These are phyloP conservation scores for Sebastes nivosus DNA, from an alignment of 2,797 vertebrate genomes.

Conservation along the genomic window DNA sequence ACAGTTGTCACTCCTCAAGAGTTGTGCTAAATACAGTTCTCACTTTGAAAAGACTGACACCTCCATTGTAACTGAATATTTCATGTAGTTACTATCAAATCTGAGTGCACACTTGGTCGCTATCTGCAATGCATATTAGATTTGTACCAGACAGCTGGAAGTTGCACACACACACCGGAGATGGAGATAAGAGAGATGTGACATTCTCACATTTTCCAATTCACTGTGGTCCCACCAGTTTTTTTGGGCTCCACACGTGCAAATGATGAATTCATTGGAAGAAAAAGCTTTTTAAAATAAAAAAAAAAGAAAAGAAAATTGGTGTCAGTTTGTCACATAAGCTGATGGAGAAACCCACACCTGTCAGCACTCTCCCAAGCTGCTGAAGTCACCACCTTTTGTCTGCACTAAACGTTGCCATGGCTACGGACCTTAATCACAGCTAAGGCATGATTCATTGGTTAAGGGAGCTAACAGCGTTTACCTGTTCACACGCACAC, in stretches of 20 bases:
- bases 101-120: background rate
- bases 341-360: background rate
- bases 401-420: slow-evolving; percentile 27
- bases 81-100: background rate
- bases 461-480: slow-evolving; percentile 23
- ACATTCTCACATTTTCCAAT: background rate
- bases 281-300: background rate
- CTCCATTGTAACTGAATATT: background rate
- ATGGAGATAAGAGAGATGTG: slow-evolving; percentile 11
- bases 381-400: slow-evolving; percentile 16
- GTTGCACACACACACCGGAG: background rate
- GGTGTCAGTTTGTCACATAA: background rate
- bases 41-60: background rate
- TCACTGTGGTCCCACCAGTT: background rate
- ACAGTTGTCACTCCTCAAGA: background rate
- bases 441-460: slow-evolving; percentile 31
- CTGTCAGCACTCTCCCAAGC: background rate
- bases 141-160: background rate
- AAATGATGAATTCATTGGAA: background rate
- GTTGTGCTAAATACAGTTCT: background rate
- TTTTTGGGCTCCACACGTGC: background rate
- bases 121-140: background rate
- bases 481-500: slow-evolving; percentile 34
- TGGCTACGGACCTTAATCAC: slow-evolving; percentile 49
- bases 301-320: background rate